Evolutionary conservation across 2,113 vertebrate genomes (phyloP).

Genomic region (Ameiurus melas): DNA sequence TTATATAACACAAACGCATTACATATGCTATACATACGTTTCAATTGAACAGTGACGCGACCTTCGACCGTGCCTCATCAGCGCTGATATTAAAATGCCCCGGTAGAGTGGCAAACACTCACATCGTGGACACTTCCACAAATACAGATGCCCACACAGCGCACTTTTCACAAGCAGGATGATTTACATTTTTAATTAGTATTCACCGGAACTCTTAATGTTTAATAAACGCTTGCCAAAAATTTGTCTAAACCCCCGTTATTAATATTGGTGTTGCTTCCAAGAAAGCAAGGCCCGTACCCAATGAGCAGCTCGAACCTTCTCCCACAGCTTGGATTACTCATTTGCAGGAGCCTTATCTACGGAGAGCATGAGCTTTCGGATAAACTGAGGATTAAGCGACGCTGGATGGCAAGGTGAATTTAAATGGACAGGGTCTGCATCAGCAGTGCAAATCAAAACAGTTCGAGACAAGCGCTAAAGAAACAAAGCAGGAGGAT

Average conservation of each 20-base stretch:
- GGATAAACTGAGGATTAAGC: slow-evolving; percentile 36
- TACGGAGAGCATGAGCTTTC: slow-evolving; percentile 34
- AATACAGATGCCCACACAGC: not conserved
- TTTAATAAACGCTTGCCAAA: not conserved
- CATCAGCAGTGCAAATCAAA: slow-evolving; percentile 14
- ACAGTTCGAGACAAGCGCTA: not conserved
- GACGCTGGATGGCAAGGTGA: slow-evolving; percentile 22
- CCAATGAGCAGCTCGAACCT: slow-evolving; percentile 19
- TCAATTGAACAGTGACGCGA: not conserved
- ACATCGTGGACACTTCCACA: not conserved
- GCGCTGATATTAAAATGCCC: not conserved
- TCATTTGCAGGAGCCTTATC: slow-evolving; percentile 43
- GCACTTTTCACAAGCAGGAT: not conserved
- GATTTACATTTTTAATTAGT: slow-evolving; percentile 2
- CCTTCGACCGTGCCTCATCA: not conserved
- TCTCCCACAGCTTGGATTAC: slow-evolving; percentile 35
- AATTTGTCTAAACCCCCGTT: not conserved
- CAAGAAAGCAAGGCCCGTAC: slow-evolving; percentile 14
- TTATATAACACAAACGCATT: not conserved
- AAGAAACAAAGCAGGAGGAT: slow-evolving; percentile 28
- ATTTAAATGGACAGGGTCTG: slow-evolving; percentile 23
- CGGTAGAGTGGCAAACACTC: not conserved
- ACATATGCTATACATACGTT: too few relatives aligned
- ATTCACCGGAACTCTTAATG: not conserved
- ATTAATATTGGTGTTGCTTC: slow-evolving; percentile 25